Evolutionary conservation across 2,888 invertebrate genomes (phyloP).

Genomic region (Spodoptera picta): DNA sequence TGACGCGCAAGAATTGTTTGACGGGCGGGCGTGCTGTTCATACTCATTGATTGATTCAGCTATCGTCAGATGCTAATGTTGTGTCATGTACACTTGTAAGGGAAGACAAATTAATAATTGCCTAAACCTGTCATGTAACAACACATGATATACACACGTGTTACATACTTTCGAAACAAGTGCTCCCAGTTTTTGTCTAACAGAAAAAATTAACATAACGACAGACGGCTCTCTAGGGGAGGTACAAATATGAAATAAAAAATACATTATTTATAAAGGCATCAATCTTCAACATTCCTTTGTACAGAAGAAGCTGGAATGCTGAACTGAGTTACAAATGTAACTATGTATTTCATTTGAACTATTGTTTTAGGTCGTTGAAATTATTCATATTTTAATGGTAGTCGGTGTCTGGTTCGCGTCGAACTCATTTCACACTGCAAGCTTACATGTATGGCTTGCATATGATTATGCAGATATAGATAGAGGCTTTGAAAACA

Average conservation of each 20-base stretch:
- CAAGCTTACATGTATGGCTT: too few species aligned
- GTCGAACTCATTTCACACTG: too few species aligned
- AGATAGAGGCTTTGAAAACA: too few species aligned
- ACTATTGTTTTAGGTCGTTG: too few species aligned
- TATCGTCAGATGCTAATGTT: constrained; percentile 12
- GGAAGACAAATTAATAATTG: constrained; percentile 33
- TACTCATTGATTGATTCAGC: constrained; percentile 33
- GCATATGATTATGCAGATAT: too few species aligned
- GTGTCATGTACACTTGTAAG: constrained; percentile 7
- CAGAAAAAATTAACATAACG: constrained; percentile 36
- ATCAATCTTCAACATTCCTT: neutral
- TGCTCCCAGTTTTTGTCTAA: constrained; percentile 8
- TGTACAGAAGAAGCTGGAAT: neutral
- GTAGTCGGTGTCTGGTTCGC: too few species aligned
- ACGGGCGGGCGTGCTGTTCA: constrained; percentile 20
- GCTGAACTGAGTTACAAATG: neutral
- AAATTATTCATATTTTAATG: too few species aligned
- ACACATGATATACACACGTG: constrained; percentile 49
- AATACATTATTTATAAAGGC: constrained; percentile 7
- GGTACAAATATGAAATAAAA: constrained; percentile 15
- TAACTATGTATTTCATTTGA: neutral
- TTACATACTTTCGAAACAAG: constrained; percentile 29
- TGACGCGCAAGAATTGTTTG: constrained; percentile 27
- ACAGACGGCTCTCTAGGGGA: constrained; percentile 44
- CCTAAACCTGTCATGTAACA: constrained; percentile 19